phyloP scores from a whole-genome alignment of 2,888 invertebrate species.

The Rhyacophila evoluta region DNA sequence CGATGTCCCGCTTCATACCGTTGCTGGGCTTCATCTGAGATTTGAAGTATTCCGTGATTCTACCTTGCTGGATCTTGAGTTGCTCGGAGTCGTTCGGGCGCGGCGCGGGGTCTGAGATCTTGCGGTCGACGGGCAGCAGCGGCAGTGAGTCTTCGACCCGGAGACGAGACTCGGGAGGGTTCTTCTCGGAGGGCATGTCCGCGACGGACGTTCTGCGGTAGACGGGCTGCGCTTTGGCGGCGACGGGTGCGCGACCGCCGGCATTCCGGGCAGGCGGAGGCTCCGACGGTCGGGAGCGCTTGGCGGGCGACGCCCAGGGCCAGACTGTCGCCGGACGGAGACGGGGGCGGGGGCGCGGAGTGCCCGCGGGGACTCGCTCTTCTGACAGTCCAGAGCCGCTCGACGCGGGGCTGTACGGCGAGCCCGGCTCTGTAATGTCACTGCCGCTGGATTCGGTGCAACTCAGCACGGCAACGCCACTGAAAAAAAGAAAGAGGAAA shows the following conservation, averaged over 20 bases:
- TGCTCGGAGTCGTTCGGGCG: slow-evolving; percentile 58
- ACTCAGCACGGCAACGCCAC: slow-evolving; percentile 87
- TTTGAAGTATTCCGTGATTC: slow-evolving; percentile 88
- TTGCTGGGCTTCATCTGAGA: slow-evolving; percentile 82
- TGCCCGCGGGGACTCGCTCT: slow-evolving; percentile 59
- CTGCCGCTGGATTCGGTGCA: slow-evolving; percentile 77
- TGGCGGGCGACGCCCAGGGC: slow-evolving; percentile 35
- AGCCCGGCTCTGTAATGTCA: slow-evolving; percentile 89
- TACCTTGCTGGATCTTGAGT: slow-evolving; percentile 73
- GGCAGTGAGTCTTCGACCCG: slow-evolving; percentile 56
- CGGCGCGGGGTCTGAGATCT: slow-evolving; percentile 56
- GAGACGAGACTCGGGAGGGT: slow-evolving; percentile 5
- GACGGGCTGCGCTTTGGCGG: slow-evolving; percentile 51
- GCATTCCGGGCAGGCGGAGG: slow-evolving; percentile 52
- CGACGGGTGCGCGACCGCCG: slow-evolving; percentile 48
- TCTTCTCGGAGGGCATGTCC: slow-evolving; percentile 46
- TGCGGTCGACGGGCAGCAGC: slow-evolving; percentile 58
- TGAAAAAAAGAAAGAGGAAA: slow-evolving; percentile 67
- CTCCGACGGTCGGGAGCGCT: slow-evolving; percentile 37
- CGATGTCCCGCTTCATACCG: slow-evolving; percentile 66
- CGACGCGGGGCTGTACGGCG: slow-evolving; percentile 81
- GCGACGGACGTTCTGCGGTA: slow-evolving; percentile 20
- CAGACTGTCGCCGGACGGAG: slow-evolving; percentile 47
- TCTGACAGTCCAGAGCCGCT: slow-evolving; percentile 57
- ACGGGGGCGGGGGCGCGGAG: slow-evolving; percentile 55